Conservation (phyloP, 2,113 vertebrate genomes). For the Trichomycterus rosablanca region DNA sequence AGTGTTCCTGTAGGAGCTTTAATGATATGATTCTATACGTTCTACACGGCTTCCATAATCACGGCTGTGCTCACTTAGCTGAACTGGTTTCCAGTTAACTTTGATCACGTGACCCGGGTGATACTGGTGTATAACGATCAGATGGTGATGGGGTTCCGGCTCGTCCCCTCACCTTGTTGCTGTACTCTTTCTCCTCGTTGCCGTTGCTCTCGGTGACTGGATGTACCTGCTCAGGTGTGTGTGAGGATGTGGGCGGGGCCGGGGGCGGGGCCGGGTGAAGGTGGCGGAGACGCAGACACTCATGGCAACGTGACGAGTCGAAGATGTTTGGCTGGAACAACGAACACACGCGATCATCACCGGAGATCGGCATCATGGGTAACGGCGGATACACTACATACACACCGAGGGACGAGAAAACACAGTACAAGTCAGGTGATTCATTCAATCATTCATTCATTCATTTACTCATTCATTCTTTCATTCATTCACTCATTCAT, state of each 20-base stretch:
- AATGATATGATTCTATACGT: too few species aligned
- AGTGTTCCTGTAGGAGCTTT: too few species aligned
- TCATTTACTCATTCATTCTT: too few species aligned
- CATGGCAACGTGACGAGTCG: constrained; percentile 76
- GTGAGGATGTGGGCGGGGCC: constrained; percentile 20
- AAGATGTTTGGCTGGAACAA: constrained; percentile 78
- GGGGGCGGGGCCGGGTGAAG: constrained; percentile 58
- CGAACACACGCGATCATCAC: constrained; percentile 62
- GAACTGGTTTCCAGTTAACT: too few species aligned
- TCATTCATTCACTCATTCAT: too few species aligned
- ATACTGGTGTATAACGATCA: too few species aligned
- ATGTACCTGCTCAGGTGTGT: constrained; percentile 11
- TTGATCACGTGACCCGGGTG: too few species aligned
- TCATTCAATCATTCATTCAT: too few species aligned
- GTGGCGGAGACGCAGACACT: constrained; percentile 70
- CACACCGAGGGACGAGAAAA: constrained; percentile 32
- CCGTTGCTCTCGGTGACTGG: constrained; percentile 3
- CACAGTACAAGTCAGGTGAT: too few species aligned
- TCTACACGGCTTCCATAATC: too few species aligned
- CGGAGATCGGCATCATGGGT: constrained; percentile 65
- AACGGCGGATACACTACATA: constrained; percentile 38
- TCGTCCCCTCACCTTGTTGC: constrained; percentile 61
- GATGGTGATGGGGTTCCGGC: too few species aligned
- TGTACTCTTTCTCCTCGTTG: constrained; percentile 58
- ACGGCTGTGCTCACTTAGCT: too few species aligned